A percentile compares a stretch with the other conserved stretches of the same genome.
phyloP scores from a whole-genome alignment of 2,797 vertebrate genomes.

The Notolepis coatsorum region DNA sequence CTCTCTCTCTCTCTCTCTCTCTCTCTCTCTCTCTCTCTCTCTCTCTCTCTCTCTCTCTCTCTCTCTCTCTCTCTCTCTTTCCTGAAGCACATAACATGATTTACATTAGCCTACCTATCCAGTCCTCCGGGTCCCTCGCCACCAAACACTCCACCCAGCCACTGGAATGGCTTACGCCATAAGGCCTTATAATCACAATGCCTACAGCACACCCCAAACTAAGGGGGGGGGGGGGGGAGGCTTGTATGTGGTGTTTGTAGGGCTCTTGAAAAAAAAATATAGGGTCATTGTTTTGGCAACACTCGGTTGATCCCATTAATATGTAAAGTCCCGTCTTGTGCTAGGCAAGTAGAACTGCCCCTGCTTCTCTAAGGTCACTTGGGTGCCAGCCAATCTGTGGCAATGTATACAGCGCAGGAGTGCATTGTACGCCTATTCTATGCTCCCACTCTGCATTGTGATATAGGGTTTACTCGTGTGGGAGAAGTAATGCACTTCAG shows the following conservation, averaged over 20 bases:
- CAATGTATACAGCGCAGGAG: conserved; percentile 47
- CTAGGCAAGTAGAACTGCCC: conserved; percentile 64
- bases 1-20: conserved; percentile 6
- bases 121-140: conserved; percentile 51
- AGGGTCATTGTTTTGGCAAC: conserved; percentile 59
- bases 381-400: conserved; percentile 35
- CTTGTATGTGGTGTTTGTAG: too few species aligned
- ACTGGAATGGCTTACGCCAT: conserved; percentile 37
- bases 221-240: not conserved
- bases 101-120: conserved; percentile 74
- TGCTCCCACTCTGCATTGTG: conserved; percentile 20
- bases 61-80: conserved; percentile 19
- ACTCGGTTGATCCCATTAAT: conserved; percentile 58
- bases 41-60: not conserved
- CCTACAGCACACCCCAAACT: conserved; percentile 34
- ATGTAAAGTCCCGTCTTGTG: conserved; percentile 67
- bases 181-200: conserved; percentile 43
- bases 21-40: not conserved
- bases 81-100: conserved; percentile 56
- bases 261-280: conserved; percentile 55
- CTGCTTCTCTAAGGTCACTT: conserved; percentile 36
- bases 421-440: conserved; percentile 34
- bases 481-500: conserved; percentile 47
- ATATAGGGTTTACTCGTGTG: conserved; percentile 44
- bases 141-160: conserved; percentile 52